Evolutionary conservation across 2,888 invertebrate species (phyloP), one percentile per base, ranked within the genome.

Genomic region (Drosophila rellima): DNA sequence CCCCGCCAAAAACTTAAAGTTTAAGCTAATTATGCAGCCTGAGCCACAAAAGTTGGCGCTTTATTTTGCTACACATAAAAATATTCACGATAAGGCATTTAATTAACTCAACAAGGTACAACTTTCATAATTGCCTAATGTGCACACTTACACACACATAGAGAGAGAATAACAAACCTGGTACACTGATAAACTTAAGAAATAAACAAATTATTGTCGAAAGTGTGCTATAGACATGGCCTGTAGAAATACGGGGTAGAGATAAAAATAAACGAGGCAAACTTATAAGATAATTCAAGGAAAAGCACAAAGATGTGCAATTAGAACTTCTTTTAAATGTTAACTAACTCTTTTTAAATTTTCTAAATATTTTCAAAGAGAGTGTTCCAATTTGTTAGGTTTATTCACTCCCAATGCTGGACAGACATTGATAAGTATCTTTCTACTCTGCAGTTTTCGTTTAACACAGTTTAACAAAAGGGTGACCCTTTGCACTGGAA

Each of bases 21-120:
- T 77, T 69, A 65, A 69, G 67, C 74, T 73, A 79, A 82, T 84
- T 82, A 82, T 67, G 74, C 62, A 61, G 70, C 52, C 40, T 35
- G 65, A 51, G 54, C 65, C 65, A 51, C 65, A 71, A 68, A 71
- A 78, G 64, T 78, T 77, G 60, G 44, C 57, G 61, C 56, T 66
- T 62, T 55, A 70, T 61, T 70, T 67, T 20, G 68, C 26, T 55
- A 52, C 59, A 62, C 74, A 70, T 50, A 68, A 66, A 65, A 78
- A 74, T 54, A 37, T 45, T 29, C 65, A 67, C 59, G 64, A 71
- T 72, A 78, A 75, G 77, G 59, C 72, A 62, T 65, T 56, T 68
- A 71, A 76, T 76, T 71, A 74, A 52, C 70, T 65, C 44, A 31
- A 55, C 48, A 56, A 54, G 57, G 54, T 56, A 66, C 23, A 78